Conservation (phyloP, 2,888 invertebrate species). For the Caenorhabditis sinica region DNA sequence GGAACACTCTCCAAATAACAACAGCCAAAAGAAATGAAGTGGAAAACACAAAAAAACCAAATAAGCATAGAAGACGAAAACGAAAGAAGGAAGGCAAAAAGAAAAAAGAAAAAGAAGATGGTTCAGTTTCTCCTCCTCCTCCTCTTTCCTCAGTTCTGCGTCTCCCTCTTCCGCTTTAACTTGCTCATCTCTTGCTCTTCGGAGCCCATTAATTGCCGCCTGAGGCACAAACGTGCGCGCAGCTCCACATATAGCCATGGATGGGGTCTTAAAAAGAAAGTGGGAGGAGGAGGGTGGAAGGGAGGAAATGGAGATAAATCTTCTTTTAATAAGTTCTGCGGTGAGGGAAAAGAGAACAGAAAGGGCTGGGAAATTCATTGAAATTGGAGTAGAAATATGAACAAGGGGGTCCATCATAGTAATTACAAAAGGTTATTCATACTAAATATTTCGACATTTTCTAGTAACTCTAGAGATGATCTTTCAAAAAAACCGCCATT, state of each 20-base stretch:
- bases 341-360: background rate
- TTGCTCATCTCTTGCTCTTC: slow-evolving; percentile 2
- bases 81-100: background rate
- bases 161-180: slow-evolving; percentile 16
- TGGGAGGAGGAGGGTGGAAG: background rate
- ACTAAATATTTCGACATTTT: no score
- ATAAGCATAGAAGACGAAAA: background rate
- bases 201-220: slow-evolving; percentile 61
- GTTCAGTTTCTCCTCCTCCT: slow-evolving; percentile 3
- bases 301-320: background rate
- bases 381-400: no score
- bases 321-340: background rate
- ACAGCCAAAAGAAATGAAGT: slow-evolving; percentile 1
- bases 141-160: slow-evolving; percentile 5
- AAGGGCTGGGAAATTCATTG: background rate
- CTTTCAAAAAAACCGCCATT: no score
- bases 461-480: background rate
- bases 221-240: slow-evolving; percentile 11
- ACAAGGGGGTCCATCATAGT: no score
- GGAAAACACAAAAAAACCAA: background rate
- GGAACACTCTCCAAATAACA: background rate
- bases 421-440: no score
- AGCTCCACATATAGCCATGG: background rate
- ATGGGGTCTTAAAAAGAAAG: background rate
- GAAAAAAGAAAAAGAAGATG: slow-evolving; percentile 31